These are phyloP conservation scores for Conus betulinus DNA, from an alignment of 1,140 invertebrate species.

Conservation along the genomic window DNA sequence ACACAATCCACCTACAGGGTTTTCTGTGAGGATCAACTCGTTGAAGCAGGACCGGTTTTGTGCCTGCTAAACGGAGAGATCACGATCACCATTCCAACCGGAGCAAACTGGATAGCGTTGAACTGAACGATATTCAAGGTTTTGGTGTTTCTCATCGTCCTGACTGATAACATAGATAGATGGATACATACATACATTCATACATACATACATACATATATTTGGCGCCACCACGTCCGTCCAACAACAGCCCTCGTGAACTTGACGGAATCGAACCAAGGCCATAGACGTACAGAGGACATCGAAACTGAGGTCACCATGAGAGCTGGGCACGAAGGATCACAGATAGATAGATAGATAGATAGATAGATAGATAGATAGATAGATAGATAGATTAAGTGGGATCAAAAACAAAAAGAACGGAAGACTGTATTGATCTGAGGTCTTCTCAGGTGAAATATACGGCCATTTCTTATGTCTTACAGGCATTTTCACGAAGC, in stretches of 20 bases:
- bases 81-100: neutral
- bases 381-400: neutral
- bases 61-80: neutral
- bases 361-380: neutral
- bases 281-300: too few species aligned
- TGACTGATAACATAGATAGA: too few species aligned
- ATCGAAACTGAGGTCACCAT: too few species aligned
- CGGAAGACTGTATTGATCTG: too few species aligned
- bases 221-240: neutral
- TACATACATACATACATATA: neutral
- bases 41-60: neutral
- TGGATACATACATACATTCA: neutral
- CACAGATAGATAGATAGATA: too few species aligned
- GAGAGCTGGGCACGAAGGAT: too few species aligned
- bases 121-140: neutral
- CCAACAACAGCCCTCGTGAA: too few species aligned
- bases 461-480: neutral
- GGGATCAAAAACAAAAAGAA: too few species aligned
- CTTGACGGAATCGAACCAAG: too few species aligned
- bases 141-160: neutral
- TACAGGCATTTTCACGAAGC: neutral
- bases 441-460: neutral
- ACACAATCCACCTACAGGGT: neutral
- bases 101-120: neutral
- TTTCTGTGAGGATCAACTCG: neutral